These are phyloP conservation scores for Mesoclemmys tuberculata DNA, from an alignment of 2,113 vertebrate species.

Conservation along the genomic window DNA sequence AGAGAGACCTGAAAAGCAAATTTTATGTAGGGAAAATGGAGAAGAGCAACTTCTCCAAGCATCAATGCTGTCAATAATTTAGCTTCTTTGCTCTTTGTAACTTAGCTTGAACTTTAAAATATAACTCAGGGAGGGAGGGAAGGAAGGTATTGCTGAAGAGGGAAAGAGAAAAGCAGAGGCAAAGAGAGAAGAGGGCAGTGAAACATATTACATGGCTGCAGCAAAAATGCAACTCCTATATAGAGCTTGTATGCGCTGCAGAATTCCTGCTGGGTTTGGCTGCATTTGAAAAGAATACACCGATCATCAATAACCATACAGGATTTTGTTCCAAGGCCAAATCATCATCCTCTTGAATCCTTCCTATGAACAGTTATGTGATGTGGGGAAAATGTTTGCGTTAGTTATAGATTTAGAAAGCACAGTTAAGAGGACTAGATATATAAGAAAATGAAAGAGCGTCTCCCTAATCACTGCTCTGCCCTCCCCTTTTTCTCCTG, in stretches of 20 bases:
- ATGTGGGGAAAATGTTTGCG: neutral
- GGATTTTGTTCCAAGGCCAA: neutral
- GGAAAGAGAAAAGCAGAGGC: too few species aligned
- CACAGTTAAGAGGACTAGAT: neutral
- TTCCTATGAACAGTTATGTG: neutral
- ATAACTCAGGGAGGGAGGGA: neutral
- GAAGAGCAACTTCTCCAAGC: neutral
- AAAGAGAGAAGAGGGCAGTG: rapidly evolving
- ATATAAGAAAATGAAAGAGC: too few species aligned
- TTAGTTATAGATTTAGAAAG: neutral
- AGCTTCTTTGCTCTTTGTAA: neutral
- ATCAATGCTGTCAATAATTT: neutral
- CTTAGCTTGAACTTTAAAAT: neutral
- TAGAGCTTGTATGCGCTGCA: too few species aligned
- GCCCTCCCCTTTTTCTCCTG: too few species aligned
- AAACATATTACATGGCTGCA: neutral
- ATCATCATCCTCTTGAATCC: neutral
- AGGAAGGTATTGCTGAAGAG: neutral
- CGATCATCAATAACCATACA: neutral
- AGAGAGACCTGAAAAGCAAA: neutral
- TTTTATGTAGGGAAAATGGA: neutral
- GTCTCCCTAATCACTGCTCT: neutral
- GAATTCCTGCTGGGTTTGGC: neutral
- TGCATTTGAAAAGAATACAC: neutral
- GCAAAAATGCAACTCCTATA: neutral